Evolutionary conservation across 1,140 invertebrate genomes (phyloP).

Genomic region (Zaprionus lachaisei): DNA sequence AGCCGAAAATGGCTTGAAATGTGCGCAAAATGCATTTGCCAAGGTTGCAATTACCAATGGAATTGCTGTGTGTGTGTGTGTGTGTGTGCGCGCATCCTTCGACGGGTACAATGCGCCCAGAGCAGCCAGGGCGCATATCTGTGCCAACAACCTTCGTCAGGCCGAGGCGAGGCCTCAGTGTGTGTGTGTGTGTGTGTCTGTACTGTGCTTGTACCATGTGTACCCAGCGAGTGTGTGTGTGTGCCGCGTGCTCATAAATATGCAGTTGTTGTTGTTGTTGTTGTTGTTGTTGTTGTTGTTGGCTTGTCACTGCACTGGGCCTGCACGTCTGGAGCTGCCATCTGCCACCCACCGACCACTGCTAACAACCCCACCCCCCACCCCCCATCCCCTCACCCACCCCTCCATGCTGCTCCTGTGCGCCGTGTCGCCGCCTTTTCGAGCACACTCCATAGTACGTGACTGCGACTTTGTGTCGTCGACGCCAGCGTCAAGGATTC

Average conservation of each 20-base stretch:
- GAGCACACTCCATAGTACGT: constrained; percentile 64
- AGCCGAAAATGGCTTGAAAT: background rate
- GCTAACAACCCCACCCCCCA: background rate
- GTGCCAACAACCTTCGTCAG: constrained; percentile 61
- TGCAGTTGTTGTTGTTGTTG: constrained; percentile 39
- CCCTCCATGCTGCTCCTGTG: constrained; percentile 9
- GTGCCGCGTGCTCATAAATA: constrained; percentile 57
- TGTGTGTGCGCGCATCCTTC: constrained; percentile 24
- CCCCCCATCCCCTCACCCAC: no score
- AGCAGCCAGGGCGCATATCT: constrained; percentile 34
- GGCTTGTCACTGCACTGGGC: no score
- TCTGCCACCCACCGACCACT: background rate
- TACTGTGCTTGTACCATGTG: background rate
- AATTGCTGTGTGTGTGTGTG: constrained; percentile 9
- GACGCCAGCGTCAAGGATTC: constrained; percentile 47
- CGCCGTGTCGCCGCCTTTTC: constrained; percentile 39
- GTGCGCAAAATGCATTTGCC: background rate
- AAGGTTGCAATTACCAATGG: constrained; percentile 40
- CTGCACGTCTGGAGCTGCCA: constrained; percentile 14
- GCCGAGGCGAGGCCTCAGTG: constrained; percentile 1
- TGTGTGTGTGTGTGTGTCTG: background rate
- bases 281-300: constrained; percentile 3
- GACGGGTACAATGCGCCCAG: constrained; percentile 36
- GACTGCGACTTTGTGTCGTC: constrained; percentile 57
- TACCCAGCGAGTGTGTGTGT: constrained; percentile 1